These are phyloP conservation scores for Vollenhovia emeryi DNA, from an alignment of 1,140 invertebrate species.

Conservation along the genomic window DNA sequence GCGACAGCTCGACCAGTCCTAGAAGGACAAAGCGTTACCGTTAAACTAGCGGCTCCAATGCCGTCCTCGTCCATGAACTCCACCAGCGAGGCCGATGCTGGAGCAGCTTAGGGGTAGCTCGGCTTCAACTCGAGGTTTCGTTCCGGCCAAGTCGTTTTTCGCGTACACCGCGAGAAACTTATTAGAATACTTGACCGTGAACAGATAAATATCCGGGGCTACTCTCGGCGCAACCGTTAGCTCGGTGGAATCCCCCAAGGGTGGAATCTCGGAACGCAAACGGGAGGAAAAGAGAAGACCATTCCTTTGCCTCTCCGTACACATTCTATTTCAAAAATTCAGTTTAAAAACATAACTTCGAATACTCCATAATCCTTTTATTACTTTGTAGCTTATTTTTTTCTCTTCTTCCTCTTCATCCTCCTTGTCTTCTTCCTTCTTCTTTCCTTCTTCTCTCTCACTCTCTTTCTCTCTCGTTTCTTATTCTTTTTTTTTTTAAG, in stretches of 20 bases:
- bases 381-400: conserved; percentile 82
- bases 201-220: not conserved
- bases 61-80: not conserved
- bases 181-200: not conserved
- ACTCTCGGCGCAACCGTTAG: too few relatives aligned
- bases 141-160: not conserved
- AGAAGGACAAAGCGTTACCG: not conserved
- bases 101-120: not conserved
- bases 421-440: conserved; percentile 74
- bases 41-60: too few relatives aligned
- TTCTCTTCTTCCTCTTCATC: conserved; percentile 79
- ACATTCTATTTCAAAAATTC: conserved; percentile 85
- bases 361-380: conserved; percentile 83
- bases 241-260: too few relatives aligned
- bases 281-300: conserved; percentile 70
- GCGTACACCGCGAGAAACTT: not conserved
- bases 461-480: conserved; percentile 74
- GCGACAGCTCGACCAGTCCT: too few relatives aligned
- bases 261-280: conserved; percentile 61
- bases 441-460: conserved; percentile 72
- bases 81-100: not conserved
- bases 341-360: conserved; percentile 85
- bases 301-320: conserved; percentile 82
- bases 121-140: not conserved
- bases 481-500: conserved; percentile 73